Conservation (phyloP, 2,888 invertebrate genomes). For the Aricia artaxerxes region DNA sequence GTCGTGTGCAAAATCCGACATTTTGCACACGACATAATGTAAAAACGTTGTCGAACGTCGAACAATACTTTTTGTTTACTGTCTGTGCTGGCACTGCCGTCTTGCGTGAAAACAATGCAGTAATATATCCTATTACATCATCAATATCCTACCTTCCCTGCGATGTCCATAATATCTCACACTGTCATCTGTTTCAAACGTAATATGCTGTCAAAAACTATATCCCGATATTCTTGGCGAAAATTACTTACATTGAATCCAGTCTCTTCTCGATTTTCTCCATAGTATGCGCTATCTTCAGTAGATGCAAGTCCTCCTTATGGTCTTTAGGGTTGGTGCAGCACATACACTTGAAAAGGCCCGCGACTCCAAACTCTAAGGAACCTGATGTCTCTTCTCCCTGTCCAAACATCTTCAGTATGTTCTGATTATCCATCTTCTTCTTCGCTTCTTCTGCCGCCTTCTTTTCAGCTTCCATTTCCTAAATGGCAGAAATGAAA, state of each 20-base stretch:
- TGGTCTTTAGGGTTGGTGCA: conserved; percentile 93
- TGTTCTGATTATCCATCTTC: conserved; percentile 88
- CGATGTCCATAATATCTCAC: too few relatives aligned
- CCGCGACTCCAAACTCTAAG: conserved; percentile 90
- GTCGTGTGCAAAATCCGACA: too few relatives aligned
- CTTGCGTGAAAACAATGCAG: too few relatives aligned
- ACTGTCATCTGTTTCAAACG: too few relatives aligned
- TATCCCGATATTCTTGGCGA: neutral
- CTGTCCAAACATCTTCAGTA: conserved; percentile 87
- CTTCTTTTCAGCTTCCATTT: conserved; percentile 91
- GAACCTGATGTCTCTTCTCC: conserved; percentile 89
- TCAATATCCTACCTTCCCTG: too few relatives aligned
- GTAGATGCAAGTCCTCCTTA: conserved; percentile 90
- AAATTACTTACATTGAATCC: conserved; percentile 75
- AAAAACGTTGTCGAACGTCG: too few relatives aligned
- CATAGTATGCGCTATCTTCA: conserved; percentile 89
- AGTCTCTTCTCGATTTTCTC: conserved; percentile 88
- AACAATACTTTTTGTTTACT: too few relatives aligned
- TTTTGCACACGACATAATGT: too few relatives aligned
- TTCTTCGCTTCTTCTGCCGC: conserved; percentile 89
- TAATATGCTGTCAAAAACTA: too few relatives aligned
- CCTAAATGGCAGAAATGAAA: conserved; percentile 63
- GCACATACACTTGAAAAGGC: conserved; percentile 91
- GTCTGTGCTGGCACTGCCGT: too few relatives aligned
- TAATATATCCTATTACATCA: too few relatives aligned